phyloP scores from a whole-genome alignment of 2,888 invertebrate species.

The Deilephila porcellus region DNA sequence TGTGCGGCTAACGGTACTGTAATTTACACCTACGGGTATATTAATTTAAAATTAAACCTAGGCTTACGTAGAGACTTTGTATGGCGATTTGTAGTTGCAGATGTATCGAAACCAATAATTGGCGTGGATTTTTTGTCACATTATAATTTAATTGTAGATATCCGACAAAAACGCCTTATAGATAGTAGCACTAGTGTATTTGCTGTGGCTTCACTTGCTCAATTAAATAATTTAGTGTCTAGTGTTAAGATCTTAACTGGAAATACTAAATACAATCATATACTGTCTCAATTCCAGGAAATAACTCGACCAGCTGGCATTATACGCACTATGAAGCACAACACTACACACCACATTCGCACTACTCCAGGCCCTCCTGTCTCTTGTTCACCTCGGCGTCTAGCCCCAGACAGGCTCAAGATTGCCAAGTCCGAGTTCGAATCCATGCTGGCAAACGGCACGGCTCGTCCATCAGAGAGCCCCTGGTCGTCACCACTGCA shows the following conservation, averaged over 20 bases:
- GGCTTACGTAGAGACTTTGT: conserved; percentile 28
- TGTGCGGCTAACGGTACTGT: conserved; percentile 25
- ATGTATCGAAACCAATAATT: conserved; percentile 31
- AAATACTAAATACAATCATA: too few relatives aligned
- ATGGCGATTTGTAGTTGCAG: conserved; percentile 29
- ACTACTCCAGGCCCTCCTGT: conserved; percentile 34
- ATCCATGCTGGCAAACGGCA: conserved; percentile 19
- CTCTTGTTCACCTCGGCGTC: conserved; percentile 25
- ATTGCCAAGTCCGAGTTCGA: conserved; percentile 32
- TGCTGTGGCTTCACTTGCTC: not conserved
- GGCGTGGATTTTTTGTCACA: conserved; percentile 28
- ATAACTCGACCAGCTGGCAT: too few relatives aligned
- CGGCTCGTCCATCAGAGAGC: conserved; percentile 22
- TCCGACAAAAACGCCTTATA: conserved; percentile 7
- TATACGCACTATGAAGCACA: too few relatives aligned
- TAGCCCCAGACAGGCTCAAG: conserved; percentile 32
- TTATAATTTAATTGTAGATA: conserved; percentile 27
- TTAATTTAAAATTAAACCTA: conserved; percentile 27
- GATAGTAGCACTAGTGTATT: conserved; percentile 4
- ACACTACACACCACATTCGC: too few relatives aligned
- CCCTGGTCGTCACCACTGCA: conserved; percentile 1
- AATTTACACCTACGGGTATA: conserved; percentile 28
- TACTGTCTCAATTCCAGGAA: too few relatives aligned
- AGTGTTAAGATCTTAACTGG: too few relatives aligned
- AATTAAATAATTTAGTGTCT: too few relatives aligned